Conservation (phyloP, 2,888 invertebrate genomes). For the Fragum whitleyi region DNA sequence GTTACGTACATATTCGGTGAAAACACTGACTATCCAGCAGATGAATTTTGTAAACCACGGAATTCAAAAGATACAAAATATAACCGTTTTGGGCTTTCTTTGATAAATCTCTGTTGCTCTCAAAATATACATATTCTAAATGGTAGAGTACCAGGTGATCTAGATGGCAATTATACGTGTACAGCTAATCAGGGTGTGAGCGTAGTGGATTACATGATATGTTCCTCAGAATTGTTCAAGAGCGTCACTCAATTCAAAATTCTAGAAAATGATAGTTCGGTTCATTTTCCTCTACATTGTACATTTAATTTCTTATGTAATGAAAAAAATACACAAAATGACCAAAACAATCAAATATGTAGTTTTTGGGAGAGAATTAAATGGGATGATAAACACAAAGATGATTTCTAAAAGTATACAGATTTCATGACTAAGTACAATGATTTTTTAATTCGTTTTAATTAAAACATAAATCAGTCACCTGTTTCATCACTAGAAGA, state of each 20-base stretch:
- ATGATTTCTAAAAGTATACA: neutral
- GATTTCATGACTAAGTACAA: neutral
- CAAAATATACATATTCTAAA: neutral
- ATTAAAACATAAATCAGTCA: neutral
- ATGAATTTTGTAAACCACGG: neutral
- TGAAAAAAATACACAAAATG: neutral
- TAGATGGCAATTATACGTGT: neutral
- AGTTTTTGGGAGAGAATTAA: neutral
- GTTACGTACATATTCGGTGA: neutral
- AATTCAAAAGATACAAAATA: neutral
- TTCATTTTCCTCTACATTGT: slow-evolving; percentile 14
- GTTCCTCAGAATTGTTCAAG: neutral
- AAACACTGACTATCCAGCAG: neutral
- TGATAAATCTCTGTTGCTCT: neutral
- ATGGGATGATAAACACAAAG: neutral
- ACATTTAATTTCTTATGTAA: neutral
- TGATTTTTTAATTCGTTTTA: neutral
- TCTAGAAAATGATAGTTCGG: neutral
- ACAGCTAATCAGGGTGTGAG: neutral
- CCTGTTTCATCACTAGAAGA: too few species aligned
- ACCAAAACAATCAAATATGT: neutral
- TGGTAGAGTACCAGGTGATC: slow-evolving; percentile 1
- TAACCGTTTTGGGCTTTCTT: neutral
- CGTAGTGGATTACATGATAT: slow-evolving; percentile 3
- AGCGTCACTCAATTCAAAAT: neutral